Evolutionary conservation across 2,888 invertebrate species (phyloP).

Genomic region (Cistogaster globosa): DNA sequence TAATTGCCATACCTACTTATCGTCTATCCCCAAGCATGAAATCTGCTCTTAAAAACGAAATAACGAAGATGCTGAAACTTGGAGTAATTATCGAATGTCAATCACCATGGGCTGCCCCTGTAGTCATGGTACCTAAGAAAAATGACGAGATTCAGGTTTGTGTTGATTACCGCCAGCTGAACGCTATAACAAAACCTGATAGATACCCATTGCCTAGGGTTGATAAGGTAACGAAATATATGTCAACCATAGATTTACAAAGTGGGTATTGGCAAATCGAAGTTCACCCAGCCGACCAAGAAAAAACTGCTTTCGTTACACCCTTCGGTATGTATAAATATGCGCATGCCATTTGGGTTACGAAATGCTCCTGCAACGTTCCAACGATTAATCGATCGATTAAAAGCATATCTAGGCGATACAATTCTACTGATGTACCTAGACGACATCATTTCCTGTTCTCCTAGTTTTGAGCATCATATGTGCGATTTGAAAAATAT

Average conservation of each 20-base stretch:
- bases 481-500: slow-evolving; percentile 57
- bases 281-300: slow-evolving; percentile 49
- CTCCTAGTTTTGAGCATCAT: too few species aligned
- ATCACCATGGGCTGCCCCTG: slow-evolving; percentile 79
- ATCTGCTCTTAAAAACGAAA: slow-evolving; percentile 73
- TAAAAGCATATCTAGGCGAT: slow-evolving; percentile 65
- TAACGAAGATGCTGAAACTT: slow-evolving; percentile 74
- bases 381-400: slow-evolving; percentile 42
- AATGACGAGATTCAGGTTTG: not conserved
- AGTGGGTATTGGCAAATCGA: slow-evolving; percentile 66
- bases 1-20: too few species aligned
- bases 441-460: slow-evolving; percentile 75
- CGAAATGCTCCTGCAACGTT: slow-evolving; percentile 69
- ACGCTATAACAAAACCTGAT: not conserved
- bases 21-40: not conserved
- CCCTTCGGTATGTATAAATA: slow-evolving; percentile 67
- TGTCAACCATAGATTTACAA: too few species aligned
- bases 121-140: slow-evolving; percentile 78
- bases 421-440: slow-evolving; percentile 73
- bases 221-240: slow-evolving; percentile 30
- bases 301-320: slow-evolving; percentile 68
- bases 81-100: slow-evolving; percentile 79
- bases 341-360: slow-evolving; percentile 67
- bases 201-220: slow-evolving; percentile 13
- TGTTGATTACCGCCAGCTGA: not conserved